Percentiles rank a stretch among this genome's conserved stretches.
phyloP scores from a whole-genome alignment of 37 sponge, comb jelly and placozoan genomes.

The Oscarella lobularis region DNA sequence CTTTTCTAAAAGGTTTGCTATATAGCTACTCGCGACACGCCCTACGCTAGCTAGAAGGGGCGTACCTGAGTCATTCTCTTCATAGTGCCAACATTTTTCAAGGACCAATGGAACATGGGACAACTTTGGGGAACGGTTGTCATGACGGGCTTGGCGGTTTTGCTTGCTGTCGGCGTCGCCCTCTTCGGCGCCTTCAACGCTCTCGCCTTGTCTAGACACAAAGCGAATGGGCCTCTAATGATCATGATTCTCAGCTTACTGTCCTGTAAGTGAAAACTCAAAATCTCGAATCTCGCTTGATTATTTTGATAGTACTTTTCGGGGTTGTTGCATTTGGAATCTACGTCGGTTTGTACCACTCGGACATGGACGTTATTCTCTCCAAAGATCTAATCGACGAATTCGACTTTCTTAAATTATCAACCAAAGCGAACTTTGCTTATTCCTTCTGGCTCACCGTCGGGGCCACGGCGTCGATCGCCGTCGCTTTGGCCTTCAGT shows the following conservation, averaged over 20 bases:
- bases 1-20: too few species aligned
- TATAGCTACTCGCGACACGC: too few species aligned
- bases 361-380: conserved; percentile 13
- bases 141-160: too few species aligned
- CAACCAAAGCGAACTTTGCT: background rate
- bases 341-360: conserved; percentile 17
- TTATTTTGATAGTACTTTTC: conserved; percentile 2
- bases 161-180: conserved; percentile 23
- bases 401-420: too few species aligned
- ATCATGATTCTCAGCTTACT: conserved; percentile 37
- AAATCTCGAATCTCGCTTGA: background rate
- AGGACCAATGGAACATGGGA: too few species aligned
- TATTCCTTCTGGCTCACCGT: background rate
- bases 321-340: conserved; percentile 9
- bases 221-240: conserved; percentile 55
- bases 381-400: background rate
- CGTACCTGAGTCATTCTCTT: too few species aligned
- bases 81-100: too few species aligned
- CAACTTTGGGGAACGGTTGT: too few species aligned
- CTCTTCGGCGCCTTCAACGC: conserved; percentile 55
- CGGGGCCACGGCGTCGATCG: background rate
- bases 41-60: too few species aligned
- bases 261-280: conserved; percentile 16
- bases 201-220: conserved; percentile 39
- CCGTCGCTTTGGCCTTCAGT: background rate